phyloP scores from a whole-genome alignment of 1,140 invertebrate genomes.

The Tribolium madens region DNA sequence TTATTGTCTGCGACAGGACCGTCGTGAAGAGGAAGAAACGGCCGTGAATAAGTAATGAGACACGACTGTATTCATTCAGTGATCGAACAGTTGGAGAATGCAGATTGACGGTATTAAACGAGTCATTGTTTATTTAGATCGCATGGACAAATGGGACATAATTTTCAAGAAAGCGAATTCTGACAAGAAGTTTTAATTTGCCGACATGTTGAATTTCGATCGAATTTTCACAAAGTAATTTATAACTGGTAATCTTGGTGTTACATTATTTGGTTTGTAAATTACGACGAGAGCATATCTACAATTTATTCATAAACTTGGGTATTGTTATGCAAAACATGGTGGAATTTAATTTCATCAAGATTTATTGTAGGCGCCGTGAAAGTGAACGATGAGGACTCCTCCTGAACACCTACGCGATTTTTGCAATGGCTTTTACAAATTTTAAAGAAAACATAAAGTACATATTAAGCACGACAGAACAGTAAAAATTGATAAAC shows the following conservation, averaged over 20 bases:
- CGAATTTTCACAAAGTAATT: slow-evolving; percentile 7
- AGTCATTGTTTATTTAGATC: slow-evolving; percentile 36
- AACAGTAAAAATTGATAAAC: not conserved
- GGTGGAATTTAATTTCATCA: slow-evolving; percentile 30
- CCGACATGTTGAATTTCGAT: not conserved
- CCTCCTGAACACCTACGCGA: not conserved
- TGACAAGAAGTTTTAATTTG: slow-evolving; percentile 9
- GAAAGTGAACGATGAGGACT: not conserved
- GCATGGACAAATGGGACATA: slow-evolving; percentile 23
- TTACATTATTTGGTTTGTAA: slow-evolving; percentile 36
- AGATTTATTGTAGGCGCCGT: slow-evolving; percentile 38
- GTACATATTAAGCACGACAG: too few relatives aligned
- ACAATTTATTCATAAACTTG: slow-evolving; percentile 37
- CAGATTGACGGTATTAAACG: slow-evolving; percentile 39
- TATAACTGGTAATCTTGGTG: not conserved
- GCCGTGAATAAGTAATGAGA: slow-evolving; percentile 12
- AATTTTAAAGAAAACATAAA: too few relatives aligned
- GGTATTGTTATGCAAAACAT: slow-evolving; percentile 34
- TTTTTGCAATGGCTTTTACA: not conserved
- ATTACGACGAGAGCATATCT: slow-evolving; percentile 26
- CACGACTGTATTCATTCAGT: slow-evolving; percentile 9
- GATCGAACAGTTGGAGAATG: slow-evolving; percentile 18
- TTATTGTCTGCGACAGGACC: slow-evolving; percentile 15
- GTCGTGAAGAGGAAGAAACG: slow-evolving; percentile 17
- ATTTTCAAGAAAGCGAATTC: slow-evolving; percentile 27